Conservation (phyloP, 2,888 invertebrate genomes). For the Caenorhabditis imperialis region DNA sequence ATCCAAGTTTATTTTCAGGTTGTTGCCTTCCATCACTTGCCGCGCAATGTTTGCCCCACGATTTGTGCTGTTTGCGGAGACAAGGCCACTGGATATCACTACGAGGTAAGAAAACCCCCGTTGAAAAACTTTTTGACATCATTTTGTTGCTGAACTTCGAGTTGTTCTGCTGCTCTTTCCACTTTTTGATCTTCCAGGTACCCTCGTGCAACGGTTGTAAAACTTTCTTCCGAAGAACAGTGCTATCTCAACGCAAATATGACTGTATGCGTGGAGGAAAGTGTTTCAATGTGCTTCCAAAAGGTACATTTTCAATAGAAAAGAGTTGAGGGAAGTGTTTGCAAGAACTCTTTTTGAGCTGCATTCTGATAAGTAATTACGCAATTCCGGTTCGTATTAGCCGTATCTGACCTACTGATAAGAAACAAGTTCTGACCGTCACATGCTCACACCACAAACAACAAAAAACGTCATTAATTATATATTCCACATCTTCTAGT, state of each 20-base stretch:
- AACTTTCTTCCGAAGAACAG: slow-evolving; percentile 58
- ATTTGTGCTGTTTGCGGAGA: slow-evolving; percentile 66
- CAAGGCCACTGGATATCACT: slow-evolving; percentile 67
- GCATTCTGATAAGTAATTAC: slow-evolving; percentile 24
- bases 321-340: neutral
- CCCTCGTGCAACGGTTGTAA: slow-evolving; percentile 66
- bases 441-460: no score
- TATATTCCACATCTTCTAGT: neutral
- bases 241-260: slow-evolving; percentile 51
- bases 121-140: slow-evolving; percentile 32
- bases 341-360: neutral
- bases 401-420: slow-evolving; percentile 11
- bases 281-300: slow-evolving; percentile 58
- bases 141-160: slow-evolving; percentile 31
- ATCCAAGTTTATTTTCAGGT: slow-evolving; percentile 49
- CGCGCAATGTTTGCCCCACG: slow-evolving; percentile 64
- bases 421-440: neutral
- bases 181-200: slow-evolving; percentile 49
- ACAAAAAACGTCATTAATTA: no score
- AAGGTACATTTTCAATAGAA: slow-evolving; percentile 36
- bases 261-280: slow-evolving; percentile 52
- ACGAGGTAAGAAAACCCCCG: slow-evolving; percentile 51
- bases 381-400: slow-evolving; percentile 46
- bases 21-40: slow-evolving; percentile 55
- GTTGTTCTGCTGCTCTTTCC: neutral